Evolutionary conservation across 2,113 vertebrate genomes (phyloP).

Genomic region (Circaetus cinerascens): DNA sequence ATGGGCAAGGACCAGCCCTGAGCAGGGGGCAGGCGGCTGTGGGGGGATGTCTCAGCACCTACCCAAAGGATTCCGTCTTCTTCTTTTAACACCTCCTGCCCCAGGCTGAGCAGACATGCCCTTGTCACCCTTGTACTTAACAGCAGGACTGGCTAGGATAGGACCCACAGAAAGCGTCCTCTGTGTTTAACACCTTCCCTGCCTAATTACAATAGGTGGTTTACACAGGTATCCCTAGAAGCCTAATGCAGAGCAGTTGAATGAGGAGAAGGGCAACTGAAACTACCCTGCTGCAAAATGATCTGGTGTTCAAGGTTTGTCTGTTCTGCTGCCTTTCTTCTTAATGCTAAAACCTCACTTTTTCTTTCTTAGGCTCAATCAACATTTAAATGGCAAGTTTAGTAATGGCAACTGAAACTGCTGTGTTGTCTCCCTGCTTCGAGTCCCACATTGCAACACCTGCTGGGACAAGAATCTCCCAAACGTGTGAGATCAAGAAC

Average conservation of each 20-base stretch:
- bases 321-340: not conserved
- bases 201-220: not conserved
- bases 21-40: fast-evolving
- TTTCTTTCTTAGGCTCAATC: not conserved
- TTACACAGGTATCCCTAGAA: not conserved
- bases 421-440: not conserved
- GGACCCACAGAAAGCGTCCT: not conserved
- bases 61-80: not conserved
- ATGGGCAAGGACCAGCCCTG: not conserved
- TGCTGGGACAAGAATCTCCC: not conserved
- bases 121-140: not conserved
- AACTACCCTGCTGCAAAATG: not conserved
- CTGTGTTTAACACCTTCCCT: not conserved
- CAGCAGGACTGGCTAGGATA: not conserved
- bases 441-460: not conserved
- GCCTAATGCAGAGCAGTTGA: not conserved
- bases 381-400: not conserved
- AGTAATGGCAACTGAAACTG: not conserved
- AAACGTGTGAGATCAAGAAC: not conserved
- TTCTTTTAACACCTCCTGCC: not conserved
- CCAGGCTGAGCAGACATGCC: not conserved
- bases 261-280: not conserved
- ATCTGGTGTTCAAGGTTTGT: not conserved
- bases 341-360: not conserved
- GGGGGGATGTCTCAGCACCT: not conserved